These are phyloP conservation scores for Grapholita molesta DNA, from an alignment of 1,140 invertebrate species.

Conservation along the genomic window DNA sequence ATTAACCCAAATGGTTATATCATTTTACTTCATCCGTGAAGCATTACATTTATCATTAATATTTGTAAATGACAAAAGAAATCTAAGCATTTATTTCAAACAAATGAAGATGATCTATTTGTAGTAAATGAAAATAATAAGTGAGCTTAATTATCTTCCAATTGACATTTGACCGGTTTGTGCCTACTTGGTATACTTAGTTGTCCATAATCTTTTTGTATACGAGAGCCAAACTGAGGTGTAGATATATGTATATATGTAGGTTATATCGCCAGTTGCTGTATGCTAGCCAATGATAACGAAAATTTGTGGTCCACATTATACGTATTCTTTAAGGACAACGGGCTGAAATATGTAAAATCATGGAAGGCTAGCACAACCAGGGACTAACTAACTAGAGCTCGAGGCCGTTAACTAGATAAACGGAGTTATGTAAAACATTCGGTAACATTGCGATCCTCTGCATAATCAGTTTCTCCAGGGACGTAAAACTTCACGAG, in stretches of 20 bases:
- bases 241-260: no score
- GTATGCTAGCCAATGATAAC: background rate
- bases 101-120: no score
- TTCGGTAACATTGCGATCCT: background rate
- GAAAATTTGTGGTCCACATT: no score
- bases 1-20: conserved; percentile 32
- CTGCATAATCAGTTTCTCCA: background rate
- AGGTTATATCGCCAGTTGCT: background rate
- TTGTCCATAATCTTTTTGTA: no score
- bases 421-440: conserved; percentile 11
- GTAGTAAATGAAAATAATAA: no score
- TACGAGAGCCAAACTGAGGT: no score
- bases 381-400: background rate
- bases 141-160: no score
- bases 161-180: no score
- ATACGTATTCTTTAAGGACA: background rate
- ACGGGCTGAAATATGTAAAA: background rate
- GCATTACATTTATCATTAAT: background rate
- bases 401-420: conserved; percentile 10
- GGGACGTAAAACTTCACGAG: background rate
- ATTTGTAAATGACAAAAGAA: background rate
- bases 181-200: no score
- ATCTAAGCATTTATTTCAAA: no score
- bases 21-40: conserved; percentile 17
- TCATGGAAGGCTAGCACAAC: background rate